Percentiles rank a stretch among this genome's conserved stretches.
Conservation (phyloP, 2,113 vertebrate genomes). For the Crotophaga sulcirostris region DNA sequence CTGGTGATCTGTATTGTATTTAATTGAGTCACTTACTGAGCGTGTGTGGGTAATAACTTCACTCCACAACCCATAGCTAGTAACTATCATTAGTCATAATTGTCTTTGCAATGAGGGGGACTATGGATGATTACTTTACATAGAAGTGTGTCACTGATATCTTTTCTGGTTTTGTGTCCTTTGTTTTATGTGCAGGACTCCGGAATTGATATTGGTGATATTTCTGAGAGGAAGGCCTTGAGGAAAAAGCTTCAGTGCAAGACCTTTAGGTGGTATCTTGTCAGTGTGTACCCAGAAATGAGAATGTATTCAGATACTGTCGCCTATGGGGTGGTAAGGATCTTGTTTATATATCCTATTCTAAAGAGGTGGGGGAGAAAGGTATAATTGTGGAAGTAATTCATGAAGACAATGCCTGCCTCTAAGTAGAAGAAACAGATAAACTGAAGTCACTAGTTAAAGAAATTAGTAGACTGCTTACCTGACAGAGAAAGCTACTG, state of each 20-base stretch:
- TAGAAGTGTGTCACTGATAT: not conserved
- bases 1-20: not conserved
- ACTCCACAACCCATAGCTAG: not conserved
- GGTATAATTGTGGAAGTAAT: not conserved
- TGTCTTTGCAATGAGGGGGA: not conserved
- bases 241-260: constrained; percentile 96
- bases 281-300: constrained; percentile 97
- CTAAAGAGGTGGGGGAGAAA: not conserved
- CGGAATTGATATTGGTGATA: constrained; percentile 94
- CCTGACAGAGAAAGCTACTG: not conserved
- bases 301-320: constrained; percentile 94
- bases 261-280: constrained; percentile 97
- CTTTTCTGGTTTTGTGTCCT: not conserved
- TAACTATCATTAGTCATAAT: not conserved
- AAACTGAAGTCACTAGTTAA: not conserved
- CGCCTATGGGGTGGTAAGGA: constrained; percentile 93
- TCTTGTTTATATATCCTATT: not conserved
- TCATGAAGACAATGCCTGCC: not conserved
- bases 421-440: not conserved
- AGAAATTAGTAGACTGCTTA: not conserved
- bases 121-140: not conserved
- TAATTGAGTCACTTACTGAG: not conserved
- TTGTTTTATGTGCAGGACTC: constrained; percentile 82
- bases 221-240: constrained; percentile 91
- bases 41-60: not conserved